A percentile compares a stretch with the other conserved stretches of the same genome.
These are phyloP conservation scores for Macropodus opercularis DNA, from an alignment of 2,797 vertebrate species.

Conservation along the genomic window DNA sequence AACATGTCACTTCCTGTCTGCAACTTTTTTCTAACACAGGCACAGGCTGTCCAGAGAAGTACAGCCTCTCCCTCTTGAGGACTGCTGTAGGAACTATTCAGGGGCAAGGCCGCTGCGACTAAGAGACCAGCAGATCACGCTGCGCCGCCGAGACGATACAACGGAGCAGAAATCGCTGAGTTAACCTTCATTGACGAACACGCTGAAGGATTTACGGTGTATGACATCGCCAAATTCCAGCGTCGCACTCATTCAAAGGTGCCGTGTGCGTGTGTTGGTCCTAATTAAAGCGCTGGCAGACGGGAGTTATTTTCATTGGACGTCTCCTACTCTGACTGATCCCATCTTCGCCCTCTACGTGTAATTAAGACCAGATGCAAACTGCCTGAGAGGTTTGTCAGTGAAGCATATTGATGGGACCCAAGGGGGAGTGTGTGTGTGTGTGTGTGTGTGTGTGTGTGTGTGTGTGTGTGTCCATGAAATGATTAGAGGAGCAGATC, in stretches of 20 bases:
- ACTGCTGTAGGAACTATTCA: too few relatives aligned
- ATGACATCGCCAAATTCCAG: constrained; percentile 2
- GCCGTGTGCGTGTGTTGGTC: constrained; percentile 23
- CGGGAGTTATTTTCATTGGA: constrained; percentile 51
- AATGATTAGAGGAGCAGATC: constrained; percentile 37
- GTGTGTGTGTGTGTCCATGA: constrained; percentile 20
- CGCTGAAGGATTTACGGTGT: neutral
- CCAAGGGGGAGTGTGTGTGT: constrained; percentile 14
- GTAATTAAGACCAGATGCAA: constrained; percentile 71
- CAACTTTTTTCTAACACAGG: too few relatives aligned
- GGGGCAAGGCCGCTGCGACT: too few relatives aligned
- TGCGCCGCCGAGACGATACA: too few relatives aligned
- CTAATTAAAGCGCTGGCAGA: constrained; percentile 54
- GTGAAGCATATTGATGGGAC: constrained; percentile 60
- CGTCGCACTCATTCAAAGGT: constrained; percentile 28
- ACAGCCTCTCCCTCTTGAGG: too few relatives aligned
- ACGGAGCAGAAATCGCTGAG: too few relatives aligned
- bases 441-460: constrained; percentile 10
- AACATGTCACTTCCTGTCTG: neutral
- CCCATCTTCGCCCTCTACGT: constrained; percentile 40
- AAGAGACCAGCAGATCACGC: too few relatives aligned
- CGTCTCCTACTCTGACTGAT: constrained; percentile 35
- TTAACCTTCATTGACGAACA: neutral
- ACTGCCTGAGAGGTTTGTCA: constrained; percentile 52
- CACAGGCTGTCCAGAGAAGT: too few relatives aligned